Percentiles rank a stretch among this genome's conserved stretches.
These are phyloP conservation scores for Tokudaia muenninki DNA, from an alignment of 2,797 vertebrate genomes.

Conservation along the genomic window DNA sequence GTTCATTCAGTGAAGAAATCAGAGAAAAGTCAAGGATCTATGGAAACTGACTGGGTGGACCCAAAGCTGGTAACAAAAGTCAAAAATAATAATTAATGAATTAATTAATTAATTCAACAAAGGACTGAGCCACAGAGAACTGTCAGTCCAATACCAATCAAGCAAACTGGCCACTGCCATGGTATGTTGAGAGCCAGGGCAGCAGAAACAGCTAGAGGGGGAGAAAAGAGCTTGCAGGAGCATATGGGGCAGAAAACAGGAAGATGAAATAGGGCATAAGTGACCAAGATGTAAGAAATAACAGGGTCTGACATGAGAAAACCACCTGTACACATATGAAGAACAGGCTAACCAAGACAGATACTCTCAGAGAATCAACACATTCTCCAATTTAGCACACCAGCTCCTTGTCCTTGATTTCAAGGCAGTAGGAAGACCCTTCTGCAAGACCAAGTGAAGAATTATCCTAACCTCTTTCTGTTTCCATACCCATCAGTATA, in stretches of 20 bases:
- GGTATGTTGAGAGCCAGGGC: neutral
- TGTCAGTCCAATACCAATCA: neutral
- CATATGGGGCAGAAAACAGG: neutral
- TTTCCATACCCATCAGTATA: neutral
- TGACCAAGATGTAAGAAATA: neutral
- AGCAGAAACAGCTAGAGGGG: neutral
- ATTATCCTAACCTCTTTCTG: neutral
- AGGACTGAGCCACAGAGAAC: neutral
- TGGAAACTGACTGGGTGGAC: neutral
- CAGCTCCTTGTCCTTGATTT: neutral
- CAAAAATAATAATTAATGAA: neutral
- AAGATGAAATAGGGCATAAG: neutral
- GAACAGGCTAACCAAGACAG: neutral
- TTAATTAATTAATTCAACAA: neutral
- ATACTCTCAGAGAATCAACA: neutral
- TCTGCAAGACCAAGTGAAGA: neutral
- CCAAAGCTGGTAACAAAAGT: neutral
- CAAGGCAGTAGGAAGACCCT: neutral
- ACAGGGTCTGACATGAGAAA: neutral
- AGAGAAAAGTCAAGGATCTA: neutral
- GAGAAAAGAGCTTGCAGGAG: neutral
- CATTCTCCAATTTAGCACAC: neutral
- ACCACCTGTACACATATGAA: neutral
- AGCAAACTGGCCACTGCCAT: neutral
- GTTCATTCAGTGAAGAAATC: constrained; percentile 47